A percentile compares a stretch with the other conserved stretches of the same genome.
phyloP scores from a whole-genome alignment of 1,140 invertebrate genomes.

The Glomeris maerens region DNA sequence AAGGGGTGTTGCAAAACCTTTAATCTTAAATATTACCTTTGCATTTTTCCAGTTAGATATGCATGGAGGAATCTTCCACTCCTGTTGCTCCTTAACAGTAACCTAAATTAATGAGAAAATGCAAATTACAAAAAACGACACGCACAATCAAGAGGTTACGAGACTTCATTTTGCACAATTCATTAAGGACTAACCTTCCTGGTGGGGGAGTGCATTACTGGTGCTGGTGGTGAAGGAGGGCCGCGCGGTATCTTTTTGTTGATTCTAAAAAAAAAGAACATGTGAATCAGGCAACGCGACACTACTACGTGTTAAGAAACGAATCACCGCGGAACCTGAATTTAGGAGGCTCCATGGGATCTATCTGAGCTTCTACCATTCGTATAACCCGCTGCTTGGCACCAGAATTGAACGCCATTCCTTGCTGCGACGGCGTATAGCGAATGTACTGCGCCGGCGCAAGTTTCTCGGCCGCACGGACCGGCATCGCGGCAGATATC shows the following conservation, averaged over 20 bases:
- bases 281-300: no score
- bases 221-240: constrained; percentile 93
- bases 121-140: neutral
- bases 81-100: constrained; percentile 95
- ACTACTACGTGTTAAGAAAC: no score
- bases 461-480: constrained; percentile 72
- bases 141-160: constrained; percentile 3
- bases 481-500: constrained; percentile 62
- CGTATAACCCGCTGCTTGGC: constrained; percentile 95
- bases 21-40: constrained; percentile 43
- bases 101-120: constrained; percentile 31
- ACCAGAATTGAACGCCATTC: constrained; percentile 86
- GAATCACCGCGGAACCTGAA: constrained; percentile 48
- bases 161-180: neutral
- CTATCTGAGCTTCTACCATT: constrained; percentile 87
- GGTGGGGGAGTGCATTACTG: constrained; percentile 93
- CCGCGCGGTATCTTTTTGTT: constrained; percentile 93
- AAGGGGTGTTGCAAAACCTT: neutral
- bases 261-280: constrained; percentile 42
- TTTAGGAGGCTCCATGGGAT: constrained; percentile 96
- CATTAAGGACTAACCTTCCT: constrained; percentile 46
- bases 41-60: constrained; percentile 99
- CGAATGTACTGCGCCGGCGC: constrained; percentile 90
- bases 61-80: constrained; percentile 99
- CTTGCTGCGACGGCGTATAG: constrained; percentile 95